Base-by-base conservation (phyloP, 2,888 invertebrate species). In the Fabriciana adippe region DNA sequence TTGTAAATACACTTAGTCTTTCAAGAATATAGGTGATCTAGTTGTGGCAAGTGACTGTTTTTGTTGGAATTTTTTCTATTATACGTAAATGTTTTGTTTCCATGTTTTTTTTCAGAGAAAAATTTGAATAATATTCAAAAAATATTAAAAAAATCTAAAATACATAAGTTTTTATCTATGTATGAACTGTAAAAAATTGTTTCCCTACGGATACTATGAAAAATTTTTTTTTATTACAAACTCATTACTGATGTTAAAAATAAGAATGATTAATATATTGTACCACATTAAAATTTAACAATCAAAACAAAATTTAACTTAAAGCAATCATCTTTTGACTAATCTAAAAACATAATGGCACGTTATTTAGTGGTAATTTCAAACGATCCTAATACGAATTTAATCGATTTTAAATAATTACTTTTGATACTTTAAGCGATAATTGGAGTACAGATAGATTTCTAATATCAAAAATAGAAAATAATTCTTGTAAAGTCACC, bases 321-420 rank as follows among this genome's bases (percentile, higher is more conserved):
- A 21, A 47, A 21, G 18, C 6, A 55, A 45, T 48, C 1, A 59
- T 48, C 1, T 41, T 8, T 16, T n/a, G 11, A 31, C 5, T 48
- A 48, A 48, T 48, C 2, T 45, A 45, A 45, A 21, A 26, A 47
- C 59, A 59, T 48, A 48, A 48, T 53, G 61, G 31, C 53, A 18
- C 15, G 11, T 53, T 21, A 41, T 18, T 18, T 14, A 35, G 35
- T 31, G 51, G 35, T 41, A 11, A 61, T 18, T 61, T 51, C 11
- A 61, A 45, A 63, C 18, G 15, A 51, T 26, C 56, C 54, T 69
- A 66, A 73, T 70, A 47, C 26, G 64, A 55, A 61, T 62, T 67
- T 69, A 64, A 67, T 67, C 54, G 62, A 60, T 61, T 64, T 64
- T 1, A 18, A 61, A 61, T 61, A 18, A 18, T 18, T 41, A 15